phyloP scores from a whole-genome alignment of 1,140 invertebrate genomes.

The Riptortus pedestris region DNA sequence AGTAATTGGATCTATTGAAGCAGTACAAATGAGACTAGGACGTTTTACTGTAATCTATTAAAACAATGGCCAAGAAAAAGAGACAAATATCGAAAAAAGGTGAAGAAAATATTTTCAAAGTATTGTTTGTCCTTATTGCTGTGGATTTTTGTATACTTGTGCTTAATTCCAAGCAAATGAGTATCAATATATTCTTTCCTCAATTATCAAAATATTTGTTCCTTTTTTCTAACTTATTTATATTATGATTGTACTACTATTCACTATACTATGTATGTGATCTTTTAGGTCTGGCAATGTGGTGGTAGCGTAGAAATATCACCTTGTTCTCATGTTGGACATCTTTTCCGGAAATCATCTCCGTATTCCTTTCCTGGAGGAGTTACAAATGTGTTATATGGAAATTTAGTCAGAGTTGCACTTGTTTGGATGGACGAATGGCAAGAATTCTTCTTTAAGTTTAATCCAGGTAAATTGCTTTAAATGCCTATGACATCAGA shows the following conservation, averaged over 20 bases:
- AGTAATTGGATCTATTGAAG: too few species aligned
- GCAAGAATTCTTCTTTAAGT: slow-evolving; percentile 82
- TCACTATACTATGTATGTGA: too few species aligned
- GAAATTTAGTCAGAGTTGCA: slow-evolving; percentile 79
- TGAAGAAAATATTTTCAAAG: too few species aligned
- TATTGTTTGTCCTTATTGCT: neutral
- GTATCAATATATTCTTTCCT: too few species aligned
- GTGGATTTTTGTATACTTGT: neutral
- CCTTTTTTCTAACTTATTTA: too few species aligned
- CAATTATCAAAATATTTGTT: too few species aligned
- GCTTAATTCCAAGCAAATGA: neutral
- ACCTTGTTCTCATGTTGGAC: slow-evolving; percentile 93
- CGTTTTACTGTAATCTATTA: too few species aligned
- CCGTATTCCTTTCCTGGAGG: slow-evolving; percentile 85
- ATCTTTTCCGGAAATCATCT: slow-evolving; percentile 91
- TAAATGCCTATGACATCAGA: too few species aligned
- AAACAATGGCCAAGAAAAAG: too few species aligned
- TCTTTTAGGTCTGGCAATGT: slow-evolving; percentile 90
- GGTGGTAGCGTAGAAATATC: slow-evolving; percentile 89
- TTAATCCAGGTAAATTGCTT: slow-evolving; percentile 51
- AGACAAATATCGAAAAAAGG: too few species aligned
- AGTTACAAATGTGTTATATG: slow-evolving; percentile 73
- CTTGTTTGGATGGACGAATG: slow-evolving; percentile 92
- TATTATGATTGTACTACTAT: too few species aligned
- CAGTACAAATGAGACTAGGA: too few species aligned